Evolutionary conservation across 2,888 invertebrate species (phyloP).

Genomic region (Drosophila helvetica): DNA sequence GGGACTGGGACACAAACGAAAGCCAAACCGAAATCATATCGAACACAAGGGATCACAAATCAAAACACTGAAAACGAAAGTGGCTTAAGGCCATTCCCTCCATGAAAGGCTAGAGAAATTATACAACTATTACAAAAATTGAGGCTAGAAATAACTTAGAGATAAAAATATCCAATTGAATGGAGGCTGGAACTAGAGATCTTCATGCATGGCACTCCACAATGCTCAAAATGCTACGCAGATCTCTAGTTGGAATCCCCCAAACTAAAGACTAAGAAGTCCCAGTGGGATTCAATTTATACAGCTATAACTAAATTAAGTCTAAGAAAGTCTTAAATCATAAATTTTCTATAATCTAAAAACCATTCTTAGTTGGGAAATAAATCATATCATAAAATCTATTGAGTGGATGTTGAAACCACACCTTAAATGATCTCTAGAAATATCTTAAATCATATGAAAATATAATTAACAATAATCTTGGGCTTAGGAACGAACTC

Average conservation of each 20-base stretch:
- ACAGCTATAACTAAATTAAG: constrained; percentile 25
- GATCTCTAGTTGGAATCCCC: neutral
- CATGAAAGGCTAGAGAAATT: neutral
- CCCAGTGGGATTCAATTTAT: constrained; percentile 21
- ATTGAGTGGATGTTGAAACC: neutral
- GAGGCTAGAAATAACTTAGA: neutral
- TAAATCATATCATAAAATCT: neutral
- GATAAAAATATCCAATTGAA: neutral
- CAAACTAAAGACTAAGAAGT: neutral
- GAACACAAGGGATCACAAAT: constrained; percentile 33
- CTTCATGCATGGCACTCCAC: neutral
- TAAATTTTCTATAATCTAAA: neutral
- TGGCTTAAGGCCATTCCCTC: neutral
- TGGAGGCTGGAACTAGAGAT: neutral
- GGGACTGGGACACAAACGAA: constrained; percentile 7
- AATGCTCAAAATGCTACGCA: neutral
- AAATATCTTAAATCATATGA: neutral
- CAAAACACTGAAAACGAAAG: constrained; percentile 32
- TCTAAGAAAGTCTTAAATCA: constrained; percentile 8
- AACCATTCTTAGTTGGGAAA: too few relatives aligned
- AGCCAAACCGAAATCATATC: constrained; percentile 38
- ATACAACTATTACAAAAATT: constrained; percentile 1
- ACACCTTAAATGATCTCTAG: constrained; percentile 16
- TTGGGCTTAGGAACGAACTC: constrained; percentile 4
- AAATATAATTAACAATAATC: neutral